Base-by-base conservation (phyloP, 2,888 invertebrate genomes). In the Elmis aenea region DNA sequence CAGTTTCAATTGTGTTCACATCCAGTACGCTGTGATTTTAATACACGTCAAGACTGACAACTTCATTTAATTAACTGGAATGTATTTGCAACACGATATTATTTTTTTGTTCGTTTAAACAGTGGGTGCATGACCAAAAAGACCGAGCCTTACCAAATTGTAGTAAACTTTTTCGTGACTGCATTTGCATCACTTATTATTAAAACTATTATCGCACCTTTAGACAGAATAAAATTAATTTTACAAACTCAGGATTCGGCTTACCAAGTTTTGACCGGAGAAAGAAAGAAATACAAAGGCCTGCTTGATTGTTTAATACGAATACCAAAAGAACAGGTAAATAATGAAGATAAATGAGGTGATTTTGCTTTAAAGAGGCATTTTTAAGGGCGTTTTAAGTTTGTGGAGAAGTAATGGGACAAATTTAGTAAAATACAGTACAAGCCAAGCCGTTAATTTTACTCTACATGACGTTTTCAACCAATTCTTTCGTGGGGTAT, bases 151-250 rank as follows among this genome's bases (percentile, higher is more conserved):
- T n/a, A n/a, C n/a, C n/a, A n/a, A n/a, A n/a, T n/a, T n/a, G n/a
- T n/a, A n/a, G n/a, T n/a, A n/a, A n/a, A n/a, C n/a, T n/a, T n/a
- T n/a, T n/a, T n/a, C n/a, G n/a, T n/a, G n/a, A n/a, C n/a, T n/a
- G n/a, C n/a, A n/a, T n/a, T n/a, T n/a, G n/a, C n/a, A n/a, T n/a
- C n/a, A n/a, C n/a, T n/a, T n/a, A n/a, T n/a, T n/a, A n/a, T n/a
- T n/a, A 51, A 51, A 35, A 50, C 51, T 3, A 5, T 51, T 11
- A 32, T 37, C 12, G 51, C 51, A 6, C 51, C 51, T 1, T 11
- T 51, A 1, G 51, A 51, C 21, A 33, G 51, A 13, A 45, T 46
- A 2, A 51, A 51, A 41, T 29, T 50, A 5, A 51, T 51, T 20
- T 25, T 50, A 9, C 51, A 51, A 38, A 50, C 48, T 35, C 51